phyloP scores from a whole-genome alignment of 2,113 vertebrate genomes.

The Pedionomus torquatus region DNA sequence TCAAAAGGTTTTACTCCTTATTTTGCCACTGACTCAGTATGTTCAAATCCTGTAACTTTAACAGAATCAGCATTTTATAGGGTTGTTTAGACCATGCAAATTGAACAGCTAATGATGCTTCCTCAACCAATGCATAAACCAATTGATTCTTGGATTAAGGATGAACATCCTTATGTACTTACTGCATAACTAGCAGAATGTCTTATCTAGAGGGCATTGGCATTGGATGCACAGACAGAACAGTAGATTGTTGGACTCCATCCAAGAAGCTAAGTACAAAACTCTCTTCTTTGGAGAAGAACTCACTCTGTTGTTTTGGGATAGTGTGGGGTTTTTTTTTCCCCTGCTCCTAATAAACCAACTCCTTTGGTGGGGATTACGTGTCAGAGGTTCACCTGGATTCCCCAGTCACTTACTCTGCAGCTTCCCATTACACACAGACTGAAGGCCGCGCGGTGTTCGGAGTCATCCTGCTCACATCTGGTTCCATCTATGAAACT shows the following conservation, averaged over 20 bases:
- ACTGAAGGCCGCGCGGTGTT: conserved; percentile 53
- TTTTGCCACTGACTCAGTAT: not conserved
- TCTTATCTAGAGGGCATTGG: conserved; percentile 2
- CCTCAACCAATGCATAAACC: not conserved
- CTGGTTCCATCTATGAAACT: conserved; percentile 91
- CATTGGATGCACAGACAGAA: not conserved
- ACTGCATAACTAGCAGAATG: not conserved
- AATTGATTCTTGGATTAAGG: not conserved
- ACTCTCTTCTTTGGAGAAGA: not conserved
- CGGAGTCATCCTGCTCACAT: conserved; percentile 74
- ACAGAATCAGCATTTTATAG: not conserved
- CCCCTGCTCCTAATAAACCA: not conserved
- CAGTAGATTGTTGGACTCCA: not conserved
- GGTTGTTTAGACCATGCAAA: not conserved
- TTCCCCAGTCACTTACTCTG: conserved; percentile 76
- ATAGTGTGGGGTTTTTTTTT: not conserved
- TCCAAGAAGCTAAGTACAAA: not conserved
- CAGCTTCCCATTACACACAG: conserved; percentile 86
- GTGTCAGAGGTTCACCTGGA: not conserved
- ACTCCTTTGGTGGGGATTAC: not conserved
- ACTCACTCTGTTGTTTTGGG: not conserved
- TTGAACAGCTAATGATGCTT: not conserved
- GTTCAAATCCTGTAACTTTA: not conserved
- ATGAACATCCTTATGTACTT: not conserved
- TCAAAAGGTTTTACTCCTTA: not conserved